phyloP scores from a whole-genome alignment of 1,140 invertebrate genomes.

The Drosophila elegans region DNA sequence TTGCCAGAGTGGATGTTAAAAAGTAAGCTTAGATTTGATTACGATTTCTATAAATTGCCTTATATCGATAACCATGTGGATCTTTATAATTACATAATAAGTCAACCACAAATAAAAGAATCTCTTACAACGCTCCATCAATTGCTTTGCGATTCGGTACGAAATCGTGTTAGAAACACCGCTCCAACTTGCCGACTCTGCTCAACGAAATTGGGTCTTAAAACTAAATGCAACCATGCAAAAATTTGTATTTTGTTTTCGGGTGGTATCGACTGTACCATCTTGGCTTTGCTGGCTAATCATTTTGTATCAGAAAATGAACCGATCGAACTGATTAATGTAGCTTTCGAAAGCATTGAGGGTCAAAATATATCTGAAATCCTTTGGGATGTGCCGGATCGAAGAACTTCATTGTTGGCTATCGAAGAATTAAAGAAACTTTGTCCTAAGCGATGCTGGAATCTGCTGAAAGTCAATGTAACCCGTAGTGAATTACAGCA shows the following conservation, averaged over 20 bases:
- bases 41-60: constrained; percentile 78
- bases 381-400: constrained; percentile 89
- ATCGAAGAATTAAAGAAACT: constrained; percentile 89
- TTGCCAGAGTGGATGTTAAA: constrained; percentile 42
- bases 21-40: not conserved
- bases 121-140: constrained; percentile 85
- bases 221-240: constrained; percentile 87
- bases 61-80: constrained; percentile 4
- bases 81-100: constrained; percentile 30
- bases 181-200: constrained; percentile 89
- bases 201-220: constrained; percentile 16
- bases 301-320: constrained; percentile 89
- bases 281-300: constrained; percentile 93
- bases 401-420: constrained; percentile 91
- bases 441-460: constrained; percentile 89
- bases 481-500: constrained; percentile 88
- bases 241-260: constrained; percentile 96
- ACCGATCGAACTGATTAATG: constrained; percentile 97
- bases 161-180: constrained; percentile 87
- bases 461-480: constrained; percentile 90
- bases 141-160: constrained; percentile 88
- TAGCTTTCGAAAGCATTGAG: constrained; percentile 91
- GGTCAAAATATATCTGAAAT: constrained; percentile 15
- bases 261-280: constrained; percentile 97
- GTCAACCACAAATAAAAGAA: constrained; percentile 59